Percentiles rank a stretch among this genome's conserved stretches.
Evolutionary conservation across 2,888 invertebrate genomes (phyloP).

Genomic region (Orthosia gothica): DNA sequence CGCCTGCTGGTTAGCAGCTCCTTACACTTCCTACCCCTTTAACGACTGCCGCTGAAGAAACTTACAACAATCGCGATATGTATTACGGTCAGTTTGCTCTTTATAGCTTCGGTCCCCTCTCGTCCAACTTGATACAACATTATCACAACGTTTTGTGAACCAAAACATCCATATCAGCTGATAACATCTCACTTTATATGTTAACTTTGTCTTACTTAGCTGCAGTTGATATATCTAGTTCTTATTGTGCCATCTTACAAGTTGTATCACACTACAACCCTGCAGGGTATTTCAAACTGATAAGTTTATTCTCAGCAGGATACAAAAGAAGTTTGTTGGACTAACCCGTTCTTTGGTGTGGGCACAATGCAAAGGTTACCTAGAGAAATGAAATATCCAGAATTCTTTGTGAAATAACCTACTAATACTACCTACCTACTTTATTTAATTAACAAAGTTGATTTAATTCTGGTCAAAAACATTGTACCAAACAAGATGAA

Average conservation of each 20-base stretch:
- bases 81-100: slow-evolving; percentile 47
- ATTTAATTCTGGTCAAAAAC: slow-evolving; percentile 56
- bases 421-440: too few species aligned
- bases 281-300: slow-evolving; percentile 30
- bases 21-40: slow-evolving; percentile 59
- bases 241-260: slow-evolving; percentile 33
- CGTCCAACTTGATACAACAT: slow-evolving; percentile 41
- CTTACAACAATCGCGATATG: slow-evolving; percentile 41
- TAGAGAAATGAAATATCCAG: slow-evolving; percentile 39
- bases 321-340: slow-evolving; percentile 47
- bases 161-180: slow-evolving; percentile 27
- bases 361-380: slow-evolving; percentile 33
- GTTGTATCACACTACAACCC: slow-evolving; percentile 23
- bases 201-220: slow-evolving; percentile 21
- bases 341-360: slow-evolving; percentile 55
- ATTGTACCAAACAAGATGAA: slow-evolving; percentile 51
- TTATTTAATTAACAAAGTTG: slow-evolving; percentile 35
- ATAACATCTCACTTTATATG: slow-evolving; percentile 28
- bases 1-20: not conserved
- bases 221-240: slow-evolving; percentile 29
- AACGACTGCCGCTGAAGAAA: slow-evolving; percentile 65
- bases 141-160: slow-evolving; percentile 41
- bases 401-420: slow-evolving; percentile 33
- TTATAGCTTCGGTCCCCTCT: slow-evolving; percentile 22
- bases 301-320: slow-evolving; percentile 38